Base-by-base conservation (phyloP, 2,888 invertebrate genomes). In the Steinernema carpocapsae region DNA sequence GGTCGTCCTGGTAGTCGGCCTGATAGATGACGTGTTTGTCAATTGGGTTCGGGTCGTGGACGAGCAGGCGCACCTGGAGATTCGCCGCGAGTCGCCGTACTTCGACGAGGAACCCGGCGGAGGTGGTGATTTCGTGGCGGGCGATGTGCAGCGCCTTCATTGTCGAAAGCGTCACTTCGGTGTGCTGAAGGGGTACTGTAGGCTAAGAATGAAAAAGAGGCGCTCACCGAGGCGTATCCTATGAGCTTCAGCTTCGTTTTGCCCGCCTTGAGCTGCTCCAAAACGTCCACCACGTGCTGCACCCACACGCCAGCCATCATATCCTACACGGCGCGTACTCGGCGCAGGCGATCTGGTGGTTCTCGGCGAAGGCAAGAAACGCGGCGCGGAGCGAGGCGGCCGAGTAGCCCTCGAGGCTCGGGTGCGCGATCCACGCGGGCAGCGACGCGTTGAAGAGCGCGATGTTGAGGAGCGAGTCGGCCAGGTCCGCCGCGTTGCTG, bases 251-350 rank as follows among this genome's bases (percentile, higher is more conserved):
- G 74, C n/a, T 76, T 73, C 22, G 76, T 76, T 48, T 78, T 76
- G 42, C 79, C 79, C 7, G 48, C 37, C n/a, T 74, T 72, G 0
- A 75, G 75, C 22, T 71, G 72, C 14, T 72, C 45, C 46, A 83
- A 29, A 7, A 73, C 71, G 22, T 77, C 75, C 12, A 83, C 10
- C 29, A 82, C 48, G 52, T 81, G 71, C 26, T 80, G 72, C 37
- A 83, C 74, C 83, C 83, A 82, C 32, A 72, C 73, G 42, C 84
- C 83, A 43, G 77, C 82, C 84, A 84, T 84, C 77, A 83, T 71
- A 22, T 78, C 64, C 80, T 70, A 56, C 84, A 84, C 24, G 79
- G 78, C 2, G 52, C 74, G 64, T 81, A 78, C 14, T 80, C 74
- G 19, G 83, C 82, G 72, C 84, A 84, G 7, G 76, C 76, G 71